Evolutionary conservation across 1,140 invertebrate genomes (phyloP), one percentile per base, ranked within the genome.

Genomic region (Cydia splendana): DNA sequence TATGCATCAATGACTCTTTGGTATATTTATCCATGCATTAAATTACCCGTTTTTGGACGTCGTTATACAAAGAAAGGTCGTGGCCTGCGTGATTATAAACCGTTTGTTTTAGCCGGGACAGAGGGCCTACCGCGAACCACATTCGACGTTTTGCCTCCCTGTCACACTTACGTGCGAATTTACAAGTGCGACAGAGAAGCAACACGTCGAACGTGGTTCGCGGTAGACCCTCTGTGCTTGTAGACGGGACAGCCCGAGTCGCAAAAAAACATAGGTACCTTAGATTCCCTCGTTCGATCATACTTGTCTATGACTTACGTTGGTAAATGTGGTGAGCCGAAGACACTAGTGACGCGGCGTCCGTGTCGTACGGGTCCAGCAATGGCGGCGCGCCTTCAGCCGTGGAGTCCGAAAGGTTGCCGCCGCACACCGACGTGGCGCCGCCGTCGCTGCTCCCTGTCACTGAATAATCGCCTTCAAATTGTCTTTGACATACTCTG

Each of bases 401-500:
- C 13, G 96, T 96, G 1, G 96, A 97, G 85, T 97, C 96, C 1
- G 96, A 96, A 51, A 97, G 92, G 91, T 97, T 97, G 48, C 96
- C 96, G 48, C 96, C 95, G 78, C 90, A 93, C 38, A 95, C 94
- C 62, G 96, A 96, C 38, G 95, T 96, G 2, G 96, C 96, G 9
- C 96, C 96, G 4, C 96, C 96, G 86, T 98, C 97, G 82, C 96
- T 97, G 87, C 96, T 97, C 73, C 97, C 96, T 80, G 97, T 94
- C 83, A 94, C 89, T 78, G 84, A 88, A 71, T 71, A 38, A 71
- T 71, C 67, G 15, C 34, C 67, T 71, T 71, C 30, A 71, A 42
- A 71, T 71, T 71, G 67, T 38, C 67, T 71, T 71, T 71, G 67
- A 71, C 67, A 71, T 71, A 71, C 67, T 71, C 67, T 71, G 67